These are phyloP conservation scores for Lasiurus borealis DNA, from an alignment of 2,113 vertebrate genomes.

Conservation along the genomic window DNA sequence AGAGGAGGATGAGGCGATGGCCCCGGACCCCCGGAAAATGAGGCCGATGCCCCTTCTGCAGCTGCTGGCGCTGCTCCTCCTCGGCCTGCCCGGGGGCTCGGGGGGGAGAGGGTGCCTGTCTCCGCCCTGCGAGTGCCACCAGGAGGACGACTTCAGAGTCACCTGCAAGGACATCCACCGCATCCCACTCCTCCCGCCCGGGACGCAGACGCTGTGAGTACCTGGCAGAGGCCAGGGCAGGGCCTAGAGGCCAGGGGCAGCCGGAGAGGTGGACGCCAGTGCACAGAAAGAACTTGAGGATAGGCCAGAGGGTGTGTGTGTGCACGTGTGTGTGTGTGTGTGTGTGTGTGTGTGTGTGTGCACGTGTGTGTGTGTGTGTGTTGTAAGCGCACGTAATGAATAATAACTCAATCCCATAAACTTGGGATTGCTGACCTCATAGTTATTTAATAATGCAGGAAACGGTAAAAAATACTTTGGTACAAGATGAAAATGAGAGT, in stretches of 20 bases:
- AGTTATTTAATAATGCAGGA: not conserved
- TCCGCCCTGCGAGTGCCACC: slow-evolving; percentile 91
- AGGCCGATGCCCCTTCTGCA: slow-evolving; percentile 58
- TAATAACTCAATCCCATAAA: not conserved
- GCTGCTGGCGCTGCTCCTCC: slow-evolving; percentile 80
- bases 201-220: slow-evolving; percentile 96
- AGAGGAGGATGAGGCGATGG: slow-evolving; percentile 3
- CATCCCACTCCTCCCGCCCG: slow-evolving; percentile 92
- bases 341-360: not conserved
- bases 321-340: not conserved
- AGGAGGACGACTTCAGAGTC: slow-evolving; percentile 90
- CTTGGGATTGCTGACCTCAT: not conserved
- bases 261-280: not conserved
- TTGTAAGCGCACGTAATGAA: too few relatives aligned
- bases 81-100: slow-evolving; percentile 69
- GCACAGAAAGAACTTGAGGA: not conserved
- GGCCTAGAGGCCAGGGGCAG: not conserved
- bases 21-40: slow-evolving; percentile 78
- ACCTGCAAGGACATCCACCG: slow-evolving; percentile 91
- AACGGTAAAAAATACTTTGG: not conserved
- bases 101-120: slow-evolving; percentile 82
- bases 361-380: too few relatives aligned
- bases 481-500: not conserved
- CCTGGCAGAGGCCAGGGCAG: not conserved
- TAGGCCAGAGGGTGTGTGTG: not conserved